Evolutionary conservation across 2,888 invertebrate genomes (phyloP).

Genomic region (Idaea straminata): DNA sequence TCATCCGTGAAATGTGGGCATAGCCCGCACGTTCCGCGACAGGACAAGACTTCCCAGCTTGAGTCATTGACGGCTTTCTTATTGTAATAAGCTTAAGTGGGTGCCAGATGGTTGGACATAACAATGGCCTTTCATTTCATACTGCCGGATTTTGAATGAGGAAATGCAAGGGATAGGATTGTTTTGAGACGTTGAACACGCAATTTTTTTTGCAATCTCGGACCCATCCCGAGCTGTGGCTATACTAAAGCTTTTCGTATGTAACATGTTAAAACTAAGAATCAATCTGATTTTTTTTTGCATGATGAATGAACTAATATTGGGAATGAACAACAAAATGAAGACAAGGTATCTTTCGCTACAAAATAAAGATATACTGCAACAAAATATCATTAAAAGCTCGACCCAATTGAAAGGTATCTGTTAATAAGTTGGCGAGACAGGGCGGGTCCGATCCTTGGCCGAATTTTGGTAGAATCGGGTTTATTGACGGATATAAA

Average conservation of each 20-base stretch:
- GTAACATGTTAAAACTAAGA: no score
- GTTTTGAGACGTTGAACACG: background rate
- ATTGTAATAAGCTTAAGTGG: conserved; percentile 46
- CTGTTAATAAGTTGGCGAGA: conserved; percentile 46
- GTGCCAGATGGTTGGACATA: conserved; percentile 36
- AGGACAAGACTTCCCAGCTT: conserved; percentile 41
- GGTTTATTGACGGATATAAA: conserved; percentile 22
- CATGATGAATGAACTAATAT: background rate
- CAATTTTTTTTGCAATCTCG: background rate
- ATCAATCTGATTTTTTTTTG: no score
- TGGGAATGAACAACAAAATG: background rate
- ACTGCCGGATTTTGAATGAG: conserved; percentile 17
- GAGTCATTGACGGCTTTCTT: conserved; percentile 50
- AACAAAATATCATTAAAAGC: conserved; percentile 19
- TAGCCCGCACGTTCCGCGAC: conserved; percentile 9
- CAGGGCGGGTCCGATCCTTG: conserved; percentile 54
- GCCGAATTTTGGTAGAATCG: conserved; percentile 35
- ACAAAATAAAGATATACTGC: conserved; percentile 8
- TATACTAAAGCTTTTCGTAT: no score
- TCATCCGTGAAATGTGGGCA: conserved; percentile 16
- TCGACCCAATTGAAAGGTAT: conserved; percentile 50
- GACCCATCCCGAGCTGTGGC: background rate
- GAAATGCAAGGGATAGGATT: conserved; percentile 8
- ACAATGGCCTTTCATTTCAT: conserved; percentile 33
- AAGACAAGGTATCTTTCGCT: conserved; percentile 4